Base-by-base conservation (phyloP, 1,140 invertebrate species). In the Leptinotarsa defecta region DNA sequence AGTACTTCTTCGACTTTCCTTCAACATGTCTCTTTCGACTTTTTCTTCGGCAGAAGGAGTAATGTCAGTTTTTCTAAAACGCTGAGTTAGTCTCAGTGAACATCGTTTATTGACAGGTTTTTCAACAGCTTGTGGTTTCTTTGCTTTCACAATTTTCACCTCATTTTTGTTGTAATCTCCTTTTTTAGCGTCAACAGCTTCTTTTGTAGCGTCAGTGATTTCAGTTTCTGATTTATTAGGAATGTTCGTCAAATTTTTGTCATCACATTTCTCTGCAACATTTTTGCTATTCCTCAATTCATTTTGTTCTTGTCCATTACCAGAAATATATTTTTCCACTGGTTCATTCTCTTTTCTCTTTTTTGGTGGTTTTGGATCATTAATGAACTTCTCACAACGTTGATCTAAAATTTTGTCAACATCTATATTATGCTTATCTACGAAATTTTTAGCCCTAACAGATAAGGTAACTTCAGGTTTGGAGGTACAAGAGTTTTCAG, bases 1-100 rank as follows among this genome's bases (percentile, higher is more conserved):
- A 19, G 81, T 83, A 71, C 83, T 84, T 71, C 83, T 62, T 52
- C 84, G 52, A 65, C 19, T 74, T 34, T 15, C 34, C 20, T 49
- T 17, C 17, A 22, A 22, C 48, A 13, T 17, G 17, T n/a, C 48
- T 8, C 20, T n/a, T 19, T 19, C 34, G 17, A 70, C 49, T 22
- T 22, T 13, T 17, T 64, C 22, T 64, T 64, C 63, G 5, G 24
- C 65, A n/a, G 65, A 67, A 15, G 13, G 52, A 15, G n/a, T 57
- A n/a, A n/a, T 57, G 15, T 57, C n/a, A 57, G 52, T 3, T 57
- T 57, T 19, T 17, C 3, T 57, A 4, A 57, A 57, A n/a, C 15
- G 34, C 34, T 43, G 34, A 43, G 34, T 43, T n/a, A 19, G 52
- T 57, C 15, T 57, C 52, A 17, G 52, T 57, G 52, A 17, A 57